These are phyloP conservation scores for Hassar affinis DNA, from an alignment of 2,113 vertebrate genomes.

Conservation along the genomic window DNA sequence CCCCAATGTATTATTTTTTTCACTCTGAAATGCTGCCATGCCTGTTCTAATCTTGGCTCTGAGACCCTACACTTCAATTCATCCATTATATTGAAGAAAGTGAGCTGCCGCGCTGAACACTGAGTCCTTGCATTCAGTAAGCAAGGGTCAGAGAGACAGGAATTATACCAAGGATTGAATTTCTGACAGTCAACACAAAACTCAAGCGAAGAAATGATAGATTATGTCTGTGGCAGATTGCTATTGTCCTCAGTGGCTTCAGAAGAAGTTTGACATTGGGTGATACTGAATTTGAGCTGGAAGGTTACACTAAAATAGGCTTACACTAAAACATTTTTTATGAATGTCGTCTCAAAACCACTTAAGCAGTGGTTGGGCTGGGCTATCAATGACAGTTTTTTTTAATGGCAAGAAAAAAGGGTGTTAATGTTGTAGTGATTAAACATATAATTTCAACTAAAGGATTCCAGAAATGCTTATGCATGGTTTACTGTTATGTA, in stretches of 20 bases:
- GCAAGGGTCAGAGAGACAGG: not conserved
- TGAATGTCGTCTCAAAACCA: too few species aligned
- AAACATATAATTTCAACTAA: too few species aligned
- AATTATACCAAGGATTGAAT: constrained; percentile 17
- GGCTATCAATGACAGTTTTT: too few species aligned
- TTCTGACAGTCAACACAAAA: constrained; percentile 29
- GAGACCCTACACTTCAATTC: constrained; percentile 19
- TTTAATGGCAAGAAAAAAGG: too few species aligned
- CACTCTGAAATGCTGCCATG: not conserved
- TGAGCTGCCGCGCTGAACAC: not conserved
- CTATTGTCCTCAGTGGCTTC: not conserved
- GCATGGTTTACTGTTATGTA: too few species aligned
- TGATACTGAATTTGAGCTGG: too few species aligned
- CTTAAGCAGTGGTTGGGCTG: too few species aligned
- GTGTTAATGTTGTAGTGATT: too few species aligned
- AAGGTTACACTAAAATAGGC: too few species aligned
- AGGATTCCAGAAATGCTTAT: too few species aligned
- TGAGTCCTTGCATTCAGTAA: constrained; percentile 8
- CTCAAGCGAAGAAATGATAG: constrained; percentile 26
- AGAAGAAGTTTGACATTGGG: too few species aligned
- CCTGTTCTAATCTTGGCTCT: constrained; percentile 17
- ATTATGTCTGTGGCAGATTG: not conserved
- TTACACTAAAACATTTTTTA: too few species aligned
- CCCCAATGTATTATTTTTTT: not conserved
- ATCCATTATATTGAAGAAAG: constrained; percentile 16